A percentile compares a stretch with the other conserved stretches of the same genome.
These are phyloP conservation scores for Trematocara marginatum DNA, from an alignment of 2,113 vertebrate genomes.

Conservation along the genomic window DNA sequence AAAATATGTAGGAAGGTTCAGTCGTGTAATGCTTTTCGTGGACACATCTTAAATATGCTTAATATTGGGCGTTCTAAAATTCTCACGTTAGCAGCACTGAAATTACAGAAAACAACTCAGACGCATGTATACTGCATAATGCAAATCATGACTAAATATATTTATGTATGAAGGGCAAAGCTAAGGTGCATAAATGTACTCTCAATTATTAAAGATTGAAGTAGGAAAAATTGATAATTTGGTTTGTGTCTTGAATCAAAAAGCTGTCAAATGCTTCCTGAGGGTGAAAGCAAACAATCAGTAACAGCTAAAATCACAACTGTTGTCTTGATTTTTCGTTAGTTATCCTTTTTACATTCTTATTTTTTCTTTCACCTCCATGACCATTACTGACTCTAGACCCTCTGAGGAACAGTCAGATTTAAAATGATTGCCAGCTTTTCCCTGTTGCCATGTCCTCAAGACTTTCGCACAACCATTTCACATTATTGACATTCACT, in stretches of 20 bases:
- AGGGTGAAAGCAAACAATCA: neutral
- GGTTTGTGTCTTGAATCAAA: conserved; percentile 15
- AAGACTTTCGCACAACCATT: conserved; percentile 25
- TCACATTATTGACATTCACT: conserved; percentile 47
- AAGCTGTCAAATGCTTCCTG: neutral
- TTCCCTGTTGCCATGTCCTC: conserved; percentile 19
- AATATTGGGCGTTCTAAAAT: neutral
- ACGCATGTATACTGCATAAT: neutral
- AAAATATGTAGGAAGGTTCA: neutral
- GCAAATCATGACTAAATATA: neutral
- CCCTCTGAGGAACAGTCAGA: conserved; percentile 15
- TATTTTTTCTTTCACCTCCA: neutral
- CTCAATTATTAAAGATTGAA: neutral
- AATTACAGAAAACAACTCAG: neutral
- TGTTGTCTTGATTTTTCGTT: neutral
- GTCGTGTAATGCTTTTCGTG: neutral
- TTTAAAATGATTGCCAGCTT: conserved; percentile 58
- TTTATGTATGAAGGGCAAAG: conserved; percentile 14
- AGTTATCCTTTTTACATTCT: neutral
- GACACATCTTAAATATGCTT: neutral
- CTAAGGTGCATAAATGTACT: neutral
- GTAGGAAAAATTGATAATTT: conserved; percentile 18
- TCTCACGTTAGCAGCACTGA: neutral
- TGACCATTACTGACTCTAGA: neutral
- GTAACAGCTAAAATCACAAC: neutral